Evolutionary conservation across 2,113 vertebrate species (phyloP).

Genomic region (Xenopus laevis): DNA sequence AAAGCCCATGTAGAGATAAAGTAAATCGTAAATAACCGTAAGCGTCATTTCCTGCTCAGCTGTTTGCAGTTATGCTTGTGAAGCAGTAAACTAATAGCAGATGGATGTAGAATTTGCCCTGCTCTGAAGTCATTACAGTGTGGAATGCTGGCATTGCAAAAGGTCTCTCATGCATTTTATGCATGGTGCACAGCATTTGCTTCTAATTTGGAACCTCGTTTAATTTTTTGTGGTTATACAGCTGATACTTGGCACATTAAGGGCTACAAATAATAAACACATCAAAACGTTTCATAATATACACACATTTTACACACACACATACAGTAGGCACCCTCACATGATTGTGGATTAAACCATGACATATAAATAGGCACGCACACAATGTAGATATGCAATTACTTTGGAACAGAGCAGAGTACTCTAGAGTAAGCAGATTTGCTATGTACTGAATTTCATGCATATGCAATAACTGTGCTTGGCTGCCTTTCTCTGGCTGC

Average conservation of each 20-base stretch:
- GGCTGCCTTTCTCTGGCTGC: too few species aligned
- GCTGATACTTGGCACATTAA: background rate
- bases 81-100: conserved; percentile 53
- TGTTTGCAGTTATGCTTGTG: conserved; percentile 51
- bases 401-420: too few species aligned
- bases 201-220: conserved; percentile 16
- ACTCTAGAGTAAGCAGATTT: too few species aligned
- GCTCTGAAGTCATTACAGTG: conserved; percentile 28
- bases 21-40: conserved; percentile 48
- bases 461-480: too few species aligned
- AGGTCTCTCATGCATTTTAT: conserved; percentile 32
- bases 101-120: conserved; percentile 40
- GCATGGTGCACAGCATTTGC: conserved; percentile 26
- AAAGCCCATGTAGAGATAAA: too few species aligned
- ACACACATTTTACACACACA: too few species aligned
- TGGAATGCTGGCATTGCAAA: conserved; percentile 47
- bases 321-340: too few species aligned
- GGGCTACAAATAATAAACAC: conserved; percentile 2
- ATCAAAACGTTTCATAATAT: background rate
- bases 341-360: too few species aligned
- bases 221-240: background rate
- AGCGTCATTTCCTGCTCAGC: conserved; percentile 61
- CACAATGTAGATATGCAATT: too few species aligned
- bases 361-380: too few species aligned
- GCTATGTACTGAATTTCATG: too few species aligned